Conservation (phyloP, 2,113 vertebrate genomes). For the Neolamprologus falcicula region DNA sequence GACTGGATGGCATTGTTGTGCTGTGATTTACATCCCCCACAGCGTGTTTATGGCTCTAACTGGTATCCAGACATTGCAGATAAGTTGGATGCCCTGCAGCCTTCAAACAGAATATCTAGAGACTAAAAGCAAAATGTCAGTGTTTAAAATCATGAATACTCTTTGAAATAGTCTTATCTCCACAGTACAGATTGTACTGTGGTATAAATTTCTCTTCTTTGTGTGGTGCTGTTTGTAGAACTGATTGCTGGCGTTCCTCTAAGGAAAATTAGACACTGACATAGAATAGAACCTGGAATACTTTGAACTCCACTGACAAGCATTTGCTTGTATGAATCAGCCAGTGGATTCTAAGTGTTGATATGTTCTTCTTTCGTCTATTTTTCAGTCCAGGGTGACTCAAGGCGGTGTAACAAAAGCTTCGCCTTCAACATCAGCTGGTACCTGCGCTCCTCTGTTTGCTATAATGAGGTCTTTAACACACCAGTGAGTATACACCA, state of each 20-base stretch:
- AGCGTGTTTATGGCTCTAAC: neutral
- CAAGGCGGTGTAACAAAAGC: conserved; percentile 42
- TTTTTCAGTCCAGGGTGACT: conserved; percentile 54
- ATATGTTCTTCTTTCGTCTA: neutral
- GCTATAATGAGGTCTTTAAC: conserved; percentile 76
- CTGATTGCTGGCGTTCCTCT: neutral
- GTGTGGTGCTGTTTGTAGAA: neutral
- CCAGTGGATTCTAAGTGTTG: neutral
- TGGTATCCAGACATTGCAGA: neutral
- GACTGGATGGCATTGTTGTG: neutral
- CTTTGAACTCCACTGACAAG: neutral
- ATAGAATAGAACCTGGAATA: neutral
- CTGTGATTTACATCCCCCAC: neutral
- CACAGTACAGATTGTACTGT: neutral
- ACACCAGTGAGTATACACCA: conserved; percentile 59
- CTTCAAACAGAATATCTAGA: neutral
- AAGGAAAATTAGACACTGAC: neutral
- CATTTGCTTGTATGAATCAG: neutral
- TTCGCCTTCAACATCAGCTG: conserved; percentile 71
- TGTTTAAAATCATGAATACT: fast-evolving
- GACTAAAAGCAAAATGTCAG: neutral
- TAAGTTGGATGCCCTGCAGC: neutral
- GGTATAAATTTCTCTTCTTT: neutral
- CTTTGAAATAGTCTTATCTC: neutral
- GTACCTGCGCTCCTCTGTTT: conserved; percentile 73